Percentiles rank a stretch among this genome's conserved stretches.
Conservation (phyloP, 1,140 invertebrate species). For the Aphaenogaster floridana region DNA sequence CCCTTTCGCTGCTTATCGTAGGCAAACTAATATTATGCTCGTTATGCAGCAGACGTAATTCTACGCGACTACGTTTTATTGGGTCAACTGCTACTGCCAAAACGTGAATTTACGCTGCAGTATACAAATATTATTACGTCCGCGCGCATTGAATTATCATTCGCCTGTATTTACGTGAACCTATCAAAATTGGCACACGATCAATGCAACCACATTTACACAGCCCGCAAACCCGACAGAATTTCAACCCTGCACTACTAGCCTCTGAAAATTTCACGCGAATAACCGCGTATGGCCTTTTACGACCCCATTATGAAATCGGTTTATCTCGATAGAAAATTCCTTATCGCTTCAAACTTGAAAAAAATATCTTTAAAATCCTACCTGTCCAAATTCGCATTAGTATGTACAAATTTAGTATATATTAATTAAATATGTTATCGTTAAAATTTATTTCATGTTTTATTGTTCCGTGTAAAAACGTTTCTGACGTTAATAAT, state of each 20-base stretch:
- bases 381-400: neutral
- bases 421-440: neutral
- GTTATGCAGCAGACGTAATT: slow-evolving; percentile 55
- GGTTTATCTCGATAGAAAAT: neutral
- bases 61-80: slow-evolving; percentile 47
- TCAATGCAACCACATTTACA: slow-evolving; percentile 39
- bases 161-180: slow-evolving; percentile 26
- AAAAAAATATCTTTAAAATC: neutral
- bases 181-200: slow-evolving; percentile 54
- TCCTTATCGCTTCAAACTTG: neutral
- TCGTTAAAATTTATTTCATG: neutral
- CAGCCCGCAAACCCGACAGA: slow-evolving; percentile 12
- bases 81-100: slow-evolving; percentile 48
- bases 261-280: slow-evolving; percentile 34
- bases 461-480: neutral
- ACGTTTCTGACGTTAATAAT: neutral
- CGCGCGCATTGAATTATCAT: slow-evolving; percentile 54
- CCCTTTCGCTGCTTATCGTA: slow-evolving; percentile 23
- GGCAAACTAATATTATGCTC: slow-evolving; percentile 52
- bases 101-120: slow-evolving; percentile 43
- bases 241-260: slow-evolving; percentile 7
- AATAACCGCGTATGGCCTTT: neutral
- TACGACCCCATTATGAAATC: slow-evolving; percentile 20
- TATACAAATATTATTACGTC: slow-evolving; percentile 57
- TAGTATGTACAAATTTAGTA: neutral